phyloP scores from a whole-genome alignment of 2,888 invertebrate genomes.

The Blastobasis lacticolella region DNA sequence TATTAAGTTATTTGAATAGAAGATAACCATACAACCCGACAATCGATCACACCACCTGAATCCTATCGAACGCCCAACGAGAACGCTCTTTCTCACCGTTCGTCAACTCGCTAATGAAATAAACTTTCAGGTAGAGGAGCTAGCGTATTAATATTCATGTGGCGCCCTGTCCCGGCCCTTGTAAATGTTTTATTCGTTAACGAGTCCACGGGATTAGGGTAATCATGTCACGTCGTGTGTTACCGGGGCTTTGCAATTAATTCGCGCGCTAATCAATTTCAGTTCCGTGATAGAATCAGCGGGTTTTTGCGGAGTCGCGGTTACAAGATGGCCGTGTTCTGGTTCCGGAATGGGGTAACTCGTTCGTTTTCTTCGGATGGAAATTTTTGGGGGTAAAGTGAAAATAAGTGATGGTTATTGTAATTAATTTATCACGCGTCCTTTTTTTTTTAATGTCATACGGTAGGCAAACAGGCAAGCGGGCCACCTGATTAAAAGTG shows the following conservation, averaged over 20 bases:
- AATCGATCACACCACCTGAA: too few relatives aligned
- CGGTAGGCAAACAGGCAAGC: too few relatives aligned
- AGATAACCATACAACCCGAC: too few relatives aligned
- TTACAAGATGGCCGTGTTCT: not conserved
- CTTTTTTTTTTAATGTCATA: too few relatives aligned
- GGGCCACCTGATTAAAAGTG: too few relatives aligned
- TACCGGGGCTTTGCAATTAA: constrained; percentile 55
- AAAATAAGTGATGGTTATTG: too few relatives aligned
- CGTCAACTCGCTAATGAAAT: constrained; percentile 59
- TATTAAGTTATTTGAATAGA: too few relatives aligned
- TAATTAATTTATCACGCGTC: too few relatives aligned
- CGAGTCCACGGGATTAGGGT: constrained; percentile 62
- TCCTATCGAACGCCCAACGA: too few relatives aligned
- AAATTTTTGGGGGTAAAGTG: too few relatives aligned
- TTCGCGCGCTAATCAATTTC: constrained; percentile 57
- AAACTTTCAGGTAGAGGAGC: constrained; percentile 57
- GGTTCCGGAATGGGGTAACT: not conserved
- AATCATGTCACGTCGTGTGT: constrained; percentile 69
- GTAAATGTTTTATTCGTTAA: constrained; percentile 74
- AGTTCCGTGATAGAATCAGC: constrained; percentile 21
- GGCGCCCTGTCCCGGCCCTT: constrained; percentile 42
- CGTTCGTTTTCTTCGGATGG: too few relatives aligned
- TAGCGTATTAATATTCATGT: constrained; percentile 65
- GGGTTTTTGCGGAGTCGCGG: constrained; percentile 11
- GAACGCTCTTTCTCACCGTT: constrained; percentile 17